phyloP scores from a whole-genome alignment of 64 coral and sea anemone species.

The Stichodactyla mertensii region DNA sequence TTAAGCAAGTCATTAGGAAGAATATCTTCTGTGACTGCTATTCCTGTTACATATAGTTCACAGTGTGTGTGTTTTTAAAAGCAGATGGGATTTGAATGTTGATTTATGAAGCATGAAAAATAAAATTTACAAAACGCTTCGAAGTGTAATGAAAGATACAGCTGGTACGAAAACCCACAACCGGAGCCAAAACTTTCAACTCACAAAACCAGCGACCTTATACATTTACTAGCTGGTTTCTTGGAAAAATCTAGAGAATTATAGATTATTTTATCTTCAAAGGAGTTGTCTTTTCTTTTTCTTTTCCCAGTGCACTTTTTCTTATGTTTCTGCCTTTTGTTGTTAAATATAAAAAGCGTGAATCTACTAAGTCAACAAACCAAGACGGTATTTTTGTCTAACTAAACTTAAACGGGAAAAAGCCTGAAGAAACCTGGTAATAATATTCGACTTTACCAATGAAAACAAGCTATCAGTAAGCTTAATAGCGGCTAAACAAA shows the following conservation, averaged over 20 bases:
- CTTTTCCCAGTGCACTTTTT: background rate
- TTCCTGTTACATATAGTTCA: no score
- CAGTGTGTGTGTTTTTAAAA: no score
- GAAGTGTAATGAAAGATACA: no score
- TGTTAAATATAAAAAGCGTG: background rate
- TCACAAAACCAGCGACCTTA: background rate
- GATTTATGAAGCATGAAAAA: no score
- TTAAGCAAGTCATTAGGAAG: no score
- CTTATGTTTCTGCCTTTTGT: background rate
- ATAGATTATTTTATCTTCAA: background rate
- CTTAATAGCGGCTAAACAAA: conserved; percentile 2
- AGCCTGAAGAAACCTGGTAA: background rate
- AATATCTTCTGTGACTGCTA: no score
- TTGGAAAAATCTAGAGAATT: background rate
- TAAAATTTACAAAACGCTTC: no score
- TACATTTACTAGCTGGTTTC: background rate
- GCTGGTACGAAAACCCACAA: no score
- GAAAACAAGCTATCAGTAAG: background rate
- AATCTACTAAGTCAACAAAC: background rate
- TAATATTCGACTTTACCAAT: background rate
- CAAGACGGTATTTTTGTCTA: background rate
- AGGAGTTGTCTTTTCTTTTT: background rate
- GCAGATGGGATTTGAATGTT: no score
- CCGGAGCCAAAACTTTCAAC: no score
- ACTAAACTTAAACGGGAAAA: background rate